Evolutionary conservation across 1,140 invertebrate species (phyloP).

Genomic region (Nymphalis io): DNA sequence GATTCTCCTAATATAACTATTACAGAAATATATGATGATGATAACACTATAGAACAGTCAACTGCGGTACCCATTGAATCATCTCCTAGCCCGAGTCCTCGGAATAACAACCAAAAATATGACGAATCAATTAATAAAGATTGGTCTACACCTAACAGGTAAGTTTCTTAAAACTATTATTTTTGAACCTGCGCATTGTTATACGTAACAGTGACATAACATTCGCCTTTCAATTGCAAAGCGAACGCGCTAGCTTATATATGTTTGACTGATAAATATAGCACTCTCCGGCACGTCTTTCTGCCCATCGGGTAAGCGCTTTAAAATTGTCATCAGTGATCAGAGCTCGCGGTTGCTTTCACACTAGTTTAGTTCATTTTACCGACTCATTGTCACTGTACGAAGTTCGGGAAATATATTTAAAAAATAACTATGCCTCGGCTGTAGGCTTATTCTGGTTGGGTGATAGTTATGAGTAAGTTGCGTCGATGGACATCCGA

Average conservation of each 20-base stretch:
- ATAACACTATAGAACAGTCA: slow-evolving; percentile 54
- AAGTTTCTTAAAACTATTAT: slow-evolving; percentile 42
- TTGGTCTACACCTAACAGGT: slow-evolving; percentile 77
- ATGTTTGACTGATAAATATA: slow-evolving; percentile 74
- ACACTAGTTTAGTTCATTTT: slow-evolving; percentile 71
- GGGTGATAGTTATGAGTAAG: slow-evolving; percentile 67
- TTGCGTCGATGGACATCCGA: slow-evolving; percentile 83
- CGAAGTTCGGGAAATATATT: slow-evolving; percentile 28
- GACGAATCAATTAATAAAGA: slow-evolving; percentile 51
- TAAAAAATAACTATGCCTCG: slow-evolving; percentile 54
- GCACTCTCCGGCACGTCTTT: slow-evolving; percentile 64
- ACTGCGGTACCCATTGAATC: slow-evolving; percentile 62
- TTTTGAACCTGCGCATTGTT: slow-evolving; percentile 37
- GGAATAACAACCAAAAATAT: slow-evolving; percentile 51
- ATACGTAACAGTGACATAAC: slow-evolving; percentile 68
- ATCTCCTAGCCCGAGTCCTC: slow-evolving; percentile 64
- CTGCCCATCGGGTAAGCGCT: slow-evolving; percentile 74
- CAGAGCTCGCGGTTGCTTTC: slow-evolving; percentile 76
- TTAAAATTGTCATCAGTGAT: slow-evolving; percentile 77
- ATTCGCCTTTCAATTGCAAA: slow-evolving; percentile 64
- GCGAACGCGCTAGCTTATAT: slow-evolving; percentile 66
- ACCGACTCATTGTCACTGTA: slow-evolving; percentile 51
- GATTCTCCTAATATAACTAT: slow-evolving; percentile 77
- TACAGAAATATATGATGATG: slow-evolving; percentile 75
- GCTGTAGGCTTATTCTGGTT: slow-evolving; percentile 44